These are phyloP conservation scores for Plagodis dolabraria DNA, from an alignment of 2,888 invertebrate genomes.

Conservation along the genomic window DNA sequence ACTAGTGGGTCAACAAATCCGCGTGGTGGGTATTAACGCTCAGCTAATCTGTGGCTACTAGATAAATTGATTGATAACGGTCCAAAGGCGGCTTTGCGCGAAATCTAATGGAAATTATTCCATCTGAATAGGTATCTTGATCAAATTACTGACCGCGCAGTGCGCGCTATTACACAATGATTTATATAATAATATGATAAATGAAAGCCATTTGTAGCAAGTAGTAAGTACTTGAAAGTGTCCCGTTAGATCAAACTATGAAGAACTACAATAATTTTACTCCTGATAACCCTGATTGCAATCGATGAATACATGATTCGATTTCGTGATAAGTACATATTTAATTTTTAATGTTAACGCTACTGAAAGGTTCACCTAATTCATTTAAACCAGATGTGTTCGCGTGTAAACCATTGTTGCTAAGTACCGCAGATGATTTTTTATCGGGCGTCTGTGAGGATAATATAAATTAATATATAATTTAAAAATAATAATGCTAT, in stretches of 20 bases:
- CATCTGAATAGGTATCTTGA: conserved; percentile 63
- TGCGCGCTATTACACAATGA: conserved; percentile 62
- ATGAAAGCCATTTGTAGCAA: conserved; percentile 28
- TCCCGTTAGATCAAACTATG: conserved; percentile 20
- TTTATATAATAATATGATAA: conserved; percentile 51
- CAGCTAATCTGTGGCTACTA: conserved; percentile 41
- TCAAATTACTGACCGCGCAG: conserved; percentile 53
- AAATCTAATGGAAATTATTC: conserved; percentile 73
- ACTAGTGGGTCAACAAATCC: conserved; percentile 71
- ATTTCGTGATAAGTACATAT: conserved; percentile 6
- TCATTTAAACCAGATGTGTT: conserved; percentile 10
- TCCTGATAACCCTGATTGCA: conserved; percentile 15
- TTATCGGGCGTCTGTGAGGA: conserved; percentile 16
- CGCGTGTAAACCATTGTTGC: conserved; percentile 20
- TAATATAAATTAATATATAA: conserved; percentile 29
- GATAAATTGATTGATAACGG: conserved; percentile 81
- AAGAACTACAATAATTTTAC: conserved; percentile 3
- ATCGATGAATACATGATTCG: conserved; percentile 22
- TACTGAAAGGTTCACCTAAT: conserved; percentile 14
- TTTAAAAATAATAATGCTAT: conserved; percentile 28
- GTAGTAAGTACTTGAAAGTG: conserved; percentile 9
- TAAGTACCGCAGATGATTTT: conserved; percentile 18
- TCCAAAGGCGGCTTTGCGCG: conserved; percentile 66
- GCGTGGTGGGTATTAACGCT: conserved; percentile 56
- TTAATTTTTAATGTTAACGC: conserved; percentile 13